phyloP scores from a whole-genome alignment of 2,888 invertebrate species.

The Clivina fossor region DNA sequence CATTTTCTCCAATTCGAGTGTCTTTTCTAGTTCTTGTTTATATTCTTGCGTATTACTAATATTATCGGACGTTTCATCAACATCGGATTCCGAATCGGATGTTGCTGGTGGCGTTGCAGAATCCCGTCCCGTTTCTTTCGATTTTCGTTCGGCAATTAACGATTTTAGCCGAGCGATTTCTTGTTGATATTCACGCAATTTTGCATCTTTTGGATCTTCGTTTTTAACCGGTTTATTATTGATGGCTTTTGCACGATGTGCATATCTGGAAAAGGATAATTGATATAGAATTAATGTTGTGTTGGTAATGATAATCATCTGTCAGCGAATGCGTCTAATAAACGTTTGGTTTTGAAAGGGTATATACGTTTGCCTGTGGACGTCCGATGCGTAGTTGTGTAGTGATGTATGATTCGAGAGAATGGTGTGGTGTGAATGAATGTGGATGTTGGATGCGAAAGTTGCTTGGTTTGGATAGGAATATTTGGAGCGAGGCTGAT shows the following conservation, averaged over 20 bases:
- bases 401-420: no score
- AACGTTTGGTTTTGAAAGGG: no score
- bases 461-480: no score
- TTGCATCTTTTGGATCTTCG: conserved; percentile 98
- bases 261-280: no score
- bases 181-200: conserved; percentile 89
- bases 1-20: conserved; percentile 56
- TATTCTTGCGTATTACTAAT: conserved; percentile 55
- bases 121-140: conserved; percentile 26
- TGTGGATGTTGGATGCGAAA: no score
- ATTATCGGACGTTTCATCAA: conserved; percentile 48
- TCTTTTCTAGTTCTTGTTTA: conserved; percentile 53
- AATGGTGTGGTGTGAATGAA: no score
- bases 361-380: no score
- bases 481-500: no score
- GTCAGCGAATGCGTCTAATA: no score
- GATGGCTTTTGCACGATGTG: conserved; percentile 96
- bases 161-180: conserved; percentile 77
- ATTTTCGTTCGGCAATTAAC: conserved; percentile 24
- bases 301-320: no score
- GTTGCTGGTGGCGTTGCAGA: conserved; percentile 40
- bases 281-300: neutral
- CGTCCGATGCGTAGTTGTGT: no score
- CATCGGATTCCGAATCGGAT: conserved; percentile 46
- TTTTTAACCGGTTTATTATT: conserved; percentile 98